Conservation (phyloP, 2,113 vertebrate species). For the Gymnarchus niloticus region DNA sequence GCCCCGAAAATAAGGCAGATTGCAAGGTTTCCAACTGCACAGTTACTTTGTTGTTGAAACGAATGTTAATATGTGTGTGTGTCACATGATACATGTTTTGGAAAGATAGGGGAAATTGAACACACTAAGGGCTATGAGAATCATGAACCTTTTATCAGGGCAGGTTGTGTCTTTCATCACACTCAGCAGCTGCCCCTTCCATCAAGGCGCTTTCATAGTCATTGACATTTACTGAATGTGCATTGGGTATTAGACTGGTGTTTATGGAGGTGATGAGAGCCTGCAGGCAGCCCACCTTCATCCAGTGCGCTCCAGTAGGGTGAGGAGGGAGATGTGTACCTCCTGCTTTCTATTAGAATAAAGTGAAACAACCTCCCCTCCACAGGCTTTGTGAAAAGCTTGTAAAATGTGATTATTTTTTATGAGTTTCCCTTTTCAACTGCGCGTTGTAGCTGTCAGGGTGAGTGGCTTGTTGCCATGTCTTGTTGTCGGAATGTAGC, state of each 20-base stretch:
- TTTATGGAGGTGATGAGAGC: not conserved
- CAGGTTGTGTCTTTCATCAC: not conserved
- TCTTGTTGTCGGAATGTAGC: constrained; percentile 13
- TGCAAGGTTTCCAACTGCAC: too few relatives aligned
- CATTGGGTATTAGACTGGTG: not conserved
- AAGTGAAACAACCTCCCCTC: constrained; percentile 35
- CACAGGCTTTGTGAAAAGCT: constrained; percentile 45
- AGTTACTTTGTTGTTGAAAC: too few relatives aligned
- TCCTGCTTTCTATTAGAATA: constrained; percentile 42
- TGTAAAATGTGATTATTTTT: constrained; percentile 57
- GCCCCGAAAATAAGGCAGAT: too few relatives aligned
- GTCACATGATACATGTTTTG: too few relatives aligned
- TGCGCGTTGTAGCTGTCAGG: constrained; percentile 39
- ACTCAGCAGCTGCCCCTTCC: not conserved
- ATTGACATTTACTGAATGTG: not conserved
- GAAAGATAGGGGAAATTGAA: too few relatives aligned
- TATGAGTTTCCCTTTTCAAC: constrained; percentile 51
- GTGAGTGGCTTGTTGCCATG: constrained; percentile 28
- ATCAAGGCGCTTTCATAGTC: not conserved
- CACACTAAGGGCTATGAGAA: not conserved
- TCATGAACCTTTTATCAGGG: not conserved
- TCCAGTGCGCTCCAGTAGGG: not conserved
- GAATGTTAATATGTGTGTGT: too few relatives aligned
- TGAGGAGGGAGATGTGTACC: constrained; percentile 24
- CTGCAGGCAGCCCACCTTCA: not conserved